Conservation (phyloP, 2,113 vertebrate species). For the Regulus satrapa region DNA sequence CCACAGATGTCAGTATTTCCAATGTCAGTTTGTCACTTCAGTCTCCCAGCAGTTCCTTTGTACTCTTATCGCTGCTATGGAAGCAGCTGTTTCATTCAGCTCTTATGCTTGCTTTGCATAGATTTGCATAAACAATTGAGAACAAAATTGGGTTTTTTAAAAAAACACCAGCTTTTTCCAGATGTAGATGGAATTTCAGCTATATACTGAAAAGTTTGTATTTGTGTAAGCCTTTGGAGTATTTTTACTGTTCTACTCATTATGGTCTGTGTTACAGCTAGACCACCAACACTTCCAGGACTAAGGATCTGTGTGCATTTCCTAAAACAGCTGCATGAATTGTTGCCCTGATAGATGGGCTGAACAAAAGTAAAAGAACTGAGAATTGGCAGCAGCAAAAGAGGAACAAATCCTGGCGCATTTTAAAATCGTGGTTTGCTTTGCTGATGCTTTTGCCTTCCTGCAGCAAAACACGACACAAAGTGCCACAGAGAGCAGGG, state of each 20-base stretch:
- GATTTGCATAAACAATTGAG: constrained; percentile 36
- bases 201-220: neutral
- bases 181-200: neutral
- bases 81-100: constrained; percentile 30
- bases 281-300: neutral
- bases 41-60: constrained; percentile 9
- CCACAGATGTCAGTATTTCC: neutral
- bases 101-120: constrained; percentile 1
- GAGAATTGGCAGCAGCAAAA: neutral
- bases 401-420: neutral
- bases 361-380: neutral
- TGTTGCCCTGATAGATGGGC: neutral
- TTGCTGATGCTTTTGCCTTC: neutral
- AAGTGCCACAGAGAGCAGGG: neutral
- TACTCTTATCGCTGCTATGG: neutral
- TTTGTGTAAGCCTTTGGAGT: neutral
- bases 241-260: neutral
- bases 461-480: fast-evolving
- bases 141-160: neutral
- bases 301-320: neutral
- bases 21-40: neutral
- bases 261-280: neutral
- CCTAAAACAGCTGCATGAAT: neutral
- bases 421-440: neutral
- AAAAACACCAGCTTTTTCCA: neutral